phyloP scores from a whole-genome alignment of 2,113 vertebrate genomes.

The Ptychochromis oligacanthus region DNA sequence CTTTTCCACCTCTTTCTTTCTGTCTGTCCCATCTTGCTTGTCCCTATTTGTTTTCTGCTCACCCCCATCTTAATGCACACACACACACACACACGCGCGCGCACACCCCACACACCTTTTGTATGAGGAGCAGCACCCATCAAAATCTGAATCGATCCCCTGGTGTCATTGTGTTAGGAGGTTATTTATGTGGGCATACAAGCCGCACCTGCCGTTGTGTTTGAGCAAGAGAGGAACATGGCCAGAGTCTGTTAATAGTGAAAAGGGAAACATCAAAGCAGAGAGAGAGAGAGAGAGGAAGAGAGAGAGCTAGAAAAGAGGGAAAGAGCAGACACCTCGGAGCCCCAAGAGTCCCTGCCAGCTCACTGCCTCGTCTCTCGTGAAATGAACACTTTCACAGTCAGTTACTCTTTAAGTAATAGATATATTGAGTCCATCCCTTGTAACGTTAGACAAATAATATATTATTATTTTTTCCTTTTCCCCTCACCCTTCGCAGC shows the following conservation, averaged over 20 bases:
- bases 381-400: slow-evolving; percentile 97
- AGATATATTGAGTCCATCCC: slow-evolving; percentile 99
- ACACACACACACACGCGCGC: slow-evolving; percentile 12
- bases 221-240: slow-evolving; percentile 94
- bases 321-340: slow-evolving; percentile 84
- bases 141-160: slow-evolving; percentile 97
- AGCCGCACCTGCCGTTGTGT: slow-evolving; percentile 98
- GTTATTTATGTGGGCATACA: slow-evolving; percentile 99
- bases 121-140: slow-evolving; percentile 90
- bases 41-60: slow-evolving; percentile 66
- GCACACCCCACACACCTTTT: slow-evolving; percentile 76
- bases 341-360: slow-evolving; percentile 87
- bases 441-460: slow-evolving; percentile 98
- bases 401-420: slow-evolving; percentile 99
- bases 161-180: slow-evolving; percentile 92
- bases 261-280: slow-evolving; percentile 91
- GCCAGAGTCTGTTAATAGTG: slow-evolving; percentile 99
- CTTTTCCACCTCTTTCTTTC: slow-evolving; percentile 58
- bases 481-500: slow-evolving; percentile 31
- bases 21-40: slow-evolving; percentile 58
- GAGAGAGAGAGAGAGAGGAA: slow-evolving; percentile 16
- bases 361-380: slow-evolving; percentile 88
- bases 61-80: slow-evolving; percentile 36
- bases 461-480: slow-evolving; percentile 92
- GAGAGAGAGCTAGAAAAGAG: slow-evolving; percentile 39